Evolutionary conservation across 2,888 invertebrate genomes (phyloP).

Genomic region (Eupsilia transversa): DNA sequence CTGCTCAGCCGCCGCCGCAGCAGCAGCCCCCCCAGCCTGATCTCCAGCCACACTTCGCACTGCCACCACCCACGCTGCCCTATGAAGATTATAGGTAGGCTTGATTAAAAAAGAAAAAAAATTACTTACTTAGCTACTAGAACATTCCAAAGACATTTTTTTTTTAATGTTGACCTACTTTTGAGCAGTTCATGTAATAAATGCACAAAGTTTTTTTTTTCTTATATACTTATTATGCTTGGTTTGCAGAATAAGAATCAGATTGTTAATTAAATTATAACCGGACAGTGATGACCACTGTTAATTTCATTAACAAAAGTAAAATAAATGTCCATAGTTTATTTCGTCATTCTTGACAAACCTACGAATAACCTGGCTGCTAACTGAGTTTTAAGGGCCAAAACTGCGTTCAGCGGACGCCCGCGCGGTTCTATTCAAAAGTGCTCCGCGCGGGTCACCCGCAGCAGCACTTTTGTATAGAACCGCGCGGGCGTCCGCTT

Average conservation of each 20-base stretch:
- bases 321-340: background rate
- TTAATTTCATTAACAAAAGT: no score
- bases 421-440: no score
- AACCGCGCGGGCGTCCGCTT: no score
- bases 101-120: background rate
- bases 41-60: slow-evolving; percentile 80
- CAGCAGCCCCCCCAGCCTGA: slow-evolving; percentile 68
- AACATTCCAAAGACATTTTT: background rate
- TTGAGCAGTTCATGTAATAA: background rate
- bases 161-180: no score
- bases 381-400: background rate
- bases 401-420: no score
- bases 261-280: background rate
- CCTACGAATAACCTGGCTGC: background rate
- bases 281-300: fast-evolving
- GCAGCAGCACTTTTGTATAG: no score
- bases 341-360: background rate
- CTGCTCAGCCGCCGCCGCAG: slow-evolving; percentile 41
- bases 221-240: background rate
- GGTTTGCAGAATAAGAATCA: background rate
- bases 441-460: no score
- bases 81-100: slow-evolving; percentile 80
- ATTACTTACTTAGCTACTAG: background rate
- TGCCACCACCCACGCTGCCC: slow-evolving; percentile 79
- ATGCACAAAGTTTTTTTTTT: no score